Conservation (phyloP, 30 jellyfish, hydroid and myxozoan species). For the Catostylus mosaicus region DNA sequence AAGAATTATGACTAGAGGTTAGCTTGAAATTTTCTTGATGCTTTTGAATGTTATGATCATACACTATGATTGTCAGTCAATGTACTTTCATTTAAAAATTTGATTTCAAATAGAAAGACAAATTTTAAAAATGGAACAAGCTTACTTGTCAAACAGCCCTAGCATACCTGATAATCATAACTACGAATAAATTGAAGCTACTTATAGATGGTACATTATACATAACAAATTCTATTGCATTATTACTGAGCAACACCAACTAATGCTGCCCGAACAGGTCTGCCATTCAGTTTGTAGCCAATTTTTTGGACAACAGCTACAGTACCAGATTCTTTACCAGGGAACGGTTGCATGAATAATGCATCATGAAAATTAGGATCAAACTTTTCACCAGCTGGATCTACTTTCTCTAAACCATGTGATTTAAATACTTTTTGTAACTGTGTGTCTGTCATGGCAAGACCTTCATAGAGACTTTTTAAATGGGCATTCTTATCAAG, state of each 20-base stretch:
- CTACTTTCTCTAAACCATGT: slow-evolving; percentile 81
- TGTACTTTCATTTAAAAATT: too few species aligned
- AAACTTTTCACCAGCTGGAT: slow-evolving; percentile 88
- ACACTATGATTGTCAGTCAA: too few species aligned
- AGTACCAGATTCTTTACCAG: slow-evolving; percentile 92
- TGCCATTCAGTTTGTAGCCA: slow-evolving; percentile 85
- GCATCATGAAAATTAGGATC: slow-evolving; percentile 99
- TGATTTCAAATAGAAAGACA: too few species aligned
- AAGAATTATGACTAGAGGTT: too few species aligned
- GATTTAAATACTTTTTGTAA: slow-evolving; percentile 85
- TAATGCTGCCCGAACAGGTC: slow-evolving; percentile 95
- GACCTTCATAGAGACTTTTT: slow-evolving; percentile 79
- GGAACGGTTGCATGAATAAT: slow-evolving; percentile 82
- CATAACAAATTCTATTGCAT: background rate
- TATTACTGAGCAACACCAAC: slow-evolving; percentile 89
- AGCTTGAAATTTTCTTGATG: too few species aligned
- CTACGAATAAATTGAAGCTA: background rate
- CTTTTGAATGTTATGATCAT: too few species aligned
- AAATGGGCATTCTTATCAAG: slow-evolving; percentile 57
- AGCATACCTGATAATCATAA: background rate
- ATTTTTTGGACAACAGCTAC: slow-evolving; percentile 87
- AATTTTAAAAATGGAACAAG: too few species aligned
- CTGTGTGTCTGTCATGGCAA: slow-evolving; percentile 87
- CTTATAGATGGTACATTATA: background rate
- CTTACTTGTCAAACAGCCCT: background rate